Evolutionary conservation across 2,113 vertebrate genomes (phyloP), one percentile per base, ranked within the genome.

Genomic region (Lates calcarifer): DNA sequence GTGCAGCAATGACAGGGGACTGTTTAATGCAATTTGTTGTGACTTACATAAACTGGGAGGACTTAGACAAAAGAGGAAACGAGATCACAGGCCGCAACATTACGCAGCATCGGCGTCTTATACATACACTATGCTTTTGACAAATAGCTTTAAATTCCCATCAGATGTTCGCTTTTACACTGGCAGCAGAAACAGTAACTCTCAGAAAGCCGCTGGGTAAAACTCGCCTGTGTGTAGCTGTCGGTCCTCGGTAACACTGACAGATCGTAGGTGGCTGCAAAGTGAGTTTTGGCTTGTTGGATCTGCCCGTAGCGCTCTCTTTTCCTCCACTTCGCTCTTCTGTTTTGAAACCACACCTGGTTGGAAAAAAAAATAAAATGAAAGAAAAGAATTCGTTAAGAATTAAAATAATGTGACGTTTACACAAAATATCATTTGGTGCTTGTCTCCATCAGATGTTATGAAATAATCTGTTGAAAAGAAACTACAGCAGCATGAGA

Each of bases 321-420:
- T 86, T 99, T 99, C 89, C 98, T 96, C 98, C 98, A 99, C 84
- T 99, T 99, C 7, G 98, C 98, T 92, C 98, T 97, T 94, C 98
- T 93, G 94, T 99, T 99, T 94, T 99, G 98, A 93, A 99, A 99
- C 98, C 98, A 99, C 77, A 99, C 98, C 98, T 99, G 72, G 0
- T 4, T 1, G 17, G 5, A 4, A 24, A 6, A 37, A 14, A 9
- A 18, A 31, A 41, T n/a, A 2, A 31, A 58, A 24, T 29, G 22
- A 55, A 55, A 26, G 2, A 26, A 12, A 4, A 24, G 31, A 31
- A 10, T 9, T 1, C 6, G 3, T n/a, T 63, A 6, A 79, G 64
- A 55, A 51, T 10, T 15, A 24, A 68, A 68, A 35, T 39, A n/a
- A n/a, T 2, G 45, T 18, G 18, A 47, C 15, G 45, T 39, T 39